Evolutionary conservation across 2,113 vertebrate genomes (phyloP).

Genomic region (Hypocryptadius cinnamomeus): DNA sequence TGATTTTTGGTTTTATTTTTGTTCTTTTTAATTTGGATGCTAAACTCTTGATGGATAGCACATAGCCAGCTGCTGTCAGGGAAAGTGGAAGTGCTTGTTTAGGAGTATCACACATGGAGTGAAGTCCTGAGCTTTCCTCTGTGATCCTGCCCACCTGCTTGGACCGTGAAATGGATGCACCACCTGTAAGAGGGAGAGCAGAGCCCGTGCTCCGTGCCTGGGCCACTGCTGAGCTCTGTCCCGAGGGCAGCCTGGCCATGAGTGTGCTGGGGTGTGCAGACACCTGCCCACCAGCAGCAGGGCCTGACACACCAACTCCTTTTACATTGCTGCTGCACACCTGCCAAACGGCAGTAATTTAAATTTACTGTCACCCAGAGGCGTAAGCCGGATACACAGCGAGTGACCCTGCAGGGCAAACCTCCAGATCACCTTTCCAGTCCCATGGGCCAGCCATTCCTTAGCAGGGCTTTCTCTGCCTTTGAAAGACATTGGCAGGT

Average conservation of each 20-base stretch:
- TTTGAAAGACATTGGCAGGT: neutral
- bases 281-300: neutral
- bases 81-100: neutral
- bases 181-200: neutral
- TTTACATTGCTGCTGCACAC: neutral
- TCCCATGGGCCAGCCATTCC: neutral
- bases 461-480: neutral
- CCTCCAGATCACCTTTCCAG: slow-evolving; percentile 46
- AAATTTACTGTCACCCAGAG: slow-evolving; percentile 20
- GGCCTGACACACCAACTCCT: neutral
- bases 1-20: neutral
- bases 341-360: slow-evolving; percentile 43
- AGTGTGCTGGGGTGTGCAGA: neutral
- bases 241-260: neutral
- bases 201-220: accelerated
- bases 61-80: neutral
- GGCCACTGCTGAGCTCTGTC: neutral
- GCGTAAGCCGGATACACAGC: neutral
- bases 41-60: neutral
- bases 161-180: accelerated
- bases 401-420: slow-evolving; percentile 38
- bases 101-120: neutral
- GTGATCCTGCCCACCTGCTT: neutral
- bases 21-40: neutral
- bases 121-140: neutral